These are phyloP conservation scores for Oreochromis aureus DNA, from an alignment of 2,113 vertebrate species.

Conservation along the genomic window DNA sequence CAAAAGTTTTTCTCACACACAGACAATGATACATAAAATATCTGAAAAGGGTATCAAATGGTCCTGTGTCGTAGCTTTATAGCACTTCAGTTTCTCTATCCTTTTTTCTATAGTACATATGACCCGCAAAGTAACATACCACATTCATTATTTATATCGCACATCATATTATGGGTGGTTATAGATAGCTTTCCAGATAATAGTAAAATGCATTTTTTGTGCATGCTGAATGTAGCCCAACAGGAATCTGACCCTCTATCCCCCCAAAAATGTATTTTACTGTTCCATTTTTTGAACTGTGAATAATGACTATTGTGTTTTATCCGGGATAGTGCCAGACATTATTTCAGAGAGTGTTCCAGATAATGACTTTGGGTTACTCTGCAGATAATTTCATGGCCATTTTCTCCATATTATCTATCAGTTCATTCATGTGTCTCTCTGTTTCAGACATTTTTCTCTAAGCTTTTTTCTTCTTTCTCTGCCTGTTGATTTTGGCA, in stretches of 20 bases:
- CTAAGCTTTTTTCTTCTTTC: background rate
- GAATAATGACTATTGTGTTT: background rate
- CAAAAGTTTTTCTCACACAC: background rate
- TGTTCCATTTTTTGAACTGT: background rate
- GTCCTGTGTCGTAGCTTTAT: background rate
- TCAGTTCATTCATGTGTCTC: background rate
- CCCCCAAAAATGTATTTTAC: background rate
- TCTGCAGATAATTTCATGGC: background rate
- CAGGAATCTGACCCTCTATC: background rate
- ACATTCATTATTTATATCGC: background rate
- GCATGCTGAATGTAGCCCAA: background rate
- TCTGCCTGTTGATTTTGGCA: background rate
- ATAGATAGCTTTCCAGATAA: background rate
- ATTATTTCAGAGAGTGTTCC: background rate
- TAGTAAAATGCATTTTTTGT: background rate
- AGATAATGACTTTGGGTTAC: background rate
- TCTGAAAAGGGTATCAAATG: background rate
- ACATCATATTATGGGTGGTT: background rate
- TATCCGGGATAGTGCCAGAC: background rate
- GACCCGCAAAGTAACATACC: background rate
- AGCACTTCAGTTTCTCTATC: background rate
- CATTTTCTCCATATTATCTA: background rate
- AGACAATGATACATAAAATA: background rate
- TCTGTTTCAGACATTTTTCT: background rate
- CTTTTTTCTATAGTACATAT: background rate